Evolutionary conservation across 2,888 invertebrate species (phyloP).

Genomic region (Choreutis nemorana): DNA sequence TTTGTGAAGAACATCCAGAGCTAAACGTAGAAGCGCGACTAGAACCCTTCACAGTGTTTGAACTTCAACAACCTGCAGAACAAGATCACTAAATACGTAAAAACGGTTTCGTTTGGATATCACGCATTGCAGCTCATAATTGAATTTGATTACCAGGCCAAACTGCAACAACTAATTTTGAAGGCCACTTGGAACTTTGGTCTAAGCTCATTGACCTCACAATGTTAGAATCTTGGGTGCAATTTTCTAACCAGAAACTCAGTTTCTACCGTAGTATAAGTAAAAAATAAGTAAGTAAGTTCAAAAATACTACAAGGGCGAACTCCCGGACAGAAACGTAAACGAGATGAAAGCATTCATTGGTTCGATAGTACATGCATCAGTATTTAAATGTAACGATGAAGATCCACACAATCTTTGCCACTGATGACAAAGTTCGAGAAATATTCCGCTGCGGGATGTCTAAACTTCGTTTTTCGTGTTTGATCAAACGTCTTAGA

Average conservation of each 20-base stretch:
- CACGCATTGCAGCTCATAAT: constrained; percentile 9
- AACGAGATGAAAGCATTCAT: constrained; percentile 11
- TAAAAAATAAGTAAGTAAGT: no score
- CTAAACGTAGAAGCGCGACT: constrained; percentile 6
- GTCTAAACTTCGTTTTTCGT: no score
- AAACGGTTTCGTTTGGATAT: constrained; percentile 11
- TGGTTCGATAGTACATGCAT: constrained; percentile 10
- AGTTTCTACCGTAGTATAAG: constrained; percentile 9
- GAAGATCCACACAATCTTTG: constrained; percentile 10
- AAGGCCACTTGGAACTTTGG: constrained; percentile 11
- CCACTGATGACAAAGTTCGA: constrained; percentile 11
- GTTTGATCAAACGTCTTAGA: no score
- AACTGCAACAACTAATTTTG: constrained; percentile 9
- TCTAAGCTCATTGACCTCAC: constrained; percentile 10
- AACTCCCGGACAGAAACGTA: constrained; percentile 10
- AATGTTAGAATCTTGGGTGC: constrained; percentile 10
- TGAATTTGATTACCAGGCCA: constrained; percentile 10
- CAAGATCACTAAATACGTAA: constrained; percentile 6
- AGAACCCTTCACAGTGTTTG: constrained; percentile 4
- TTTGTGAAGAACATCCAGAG: no score
- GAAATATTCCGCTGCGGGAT: constrained; percentile 13
- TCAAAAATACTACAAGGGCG: constrained; percentile 10
- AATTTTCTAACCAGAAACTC: constrained; percentile 12
- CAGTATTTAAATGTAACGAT: constrained; percentile 13
- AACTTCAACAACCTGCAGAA: constrained; percentile 6